Evolutionary conservation across 2,888 invertebrate species (phyloP).

Genomic region (Netelia melanura): DNA sequence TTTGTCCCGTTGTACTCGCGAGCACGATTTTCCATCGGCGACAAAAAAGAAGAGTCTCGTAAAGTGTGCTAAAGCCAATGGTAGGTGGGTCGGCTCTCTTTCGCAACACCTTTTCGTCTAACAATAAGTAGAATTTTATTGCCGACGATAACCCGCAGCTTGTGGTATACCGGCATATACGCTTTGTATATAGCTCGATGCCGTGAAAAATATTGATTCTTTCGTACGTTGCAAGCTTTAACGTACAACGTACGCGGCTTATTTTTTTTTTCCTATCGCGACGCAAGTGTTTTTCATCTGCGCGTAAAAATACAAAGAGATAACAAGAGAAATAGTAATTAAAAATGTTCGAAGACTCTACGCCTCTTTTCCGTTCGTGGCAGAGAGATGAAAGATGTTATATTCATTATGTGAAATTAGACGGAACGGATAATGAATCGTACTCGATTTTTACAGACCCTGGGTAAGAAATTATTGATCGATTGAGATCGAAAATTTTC

Average conservation of each 20-base stretch:
- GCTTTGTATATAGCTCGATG: conserved; percentile 8
- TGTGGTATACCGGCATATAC: conserved; percentile 27
- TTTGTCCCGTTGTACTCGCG: background rate
- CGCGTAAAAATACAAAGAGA: no score
- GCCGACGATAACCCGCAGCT: conserved; percentile 64
- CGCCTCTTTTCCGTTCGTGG: no score
- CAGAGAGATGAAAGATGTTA: no score
- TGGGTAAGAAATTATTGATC: no score
- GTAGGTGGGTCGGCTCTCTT: conserved; percentile 24
- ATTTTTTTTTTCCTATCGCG: background rate
- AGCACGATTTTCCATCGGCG: conserved; percentile 13
- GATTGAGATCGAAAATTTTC: no score
- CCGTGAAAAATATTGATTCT: conserved; percentile 62
- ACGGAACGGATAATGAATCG: no score
- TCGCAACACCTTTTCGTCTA: conserved; percentile 54
- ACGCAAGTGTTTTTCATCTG: background rate
- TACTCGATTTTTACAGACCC: no score
- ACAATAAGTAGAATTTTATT: conserved; percentile 68
- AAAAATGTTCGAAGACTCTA: no score
- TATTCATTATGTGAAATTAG: no score
- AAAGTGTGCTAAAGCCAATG: conserved; percentile 39
- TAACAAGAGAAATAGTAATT: no score
- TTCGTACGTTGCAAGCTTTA: conserved; percentile 32
- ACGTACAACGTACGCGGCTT: conserved; percentile 1
- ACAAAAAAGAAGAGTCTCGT: conserved; percentile 36